Evolutionary conservation across 2,797 vertebrate genomes (phyloP).

Genomic region (Picus viridis): DNA sequence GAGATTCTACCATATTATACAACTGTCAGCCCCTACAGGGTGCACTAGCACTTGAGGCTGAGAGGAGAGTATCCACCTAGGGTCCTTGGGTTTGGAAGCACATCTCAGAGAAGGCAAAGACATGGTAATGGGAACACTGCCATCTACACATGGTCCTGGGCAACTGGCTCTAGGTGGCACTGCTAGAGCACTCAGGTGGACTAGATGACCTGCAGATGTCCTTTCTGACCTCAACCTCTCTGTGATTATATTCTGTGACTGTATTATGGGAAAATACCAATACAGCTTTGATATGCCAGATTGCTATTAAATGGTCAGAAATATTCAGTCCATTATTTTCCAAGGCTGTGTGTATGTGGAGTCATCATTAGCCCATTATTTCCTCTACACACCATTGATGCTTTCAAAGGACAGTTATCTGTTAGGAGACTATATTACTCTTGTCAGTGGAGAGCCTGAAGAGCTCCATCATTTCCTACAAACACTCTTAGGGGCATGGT

Average conservation of each 20-base stretch:
- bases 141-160: background rate
- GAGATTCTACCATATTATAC: background rate
- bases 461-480: background rate
- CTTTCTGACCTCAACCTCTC: background rate
- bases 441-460: background rate
- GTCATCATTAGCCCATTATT: background rate
- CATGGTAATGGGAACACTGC: background rate
- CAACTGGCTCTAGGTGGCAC: background rate
- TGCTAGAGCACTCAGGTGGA: background rate
- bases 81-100: background rate
- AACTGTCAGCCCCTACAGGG: background rate
- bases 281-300: background rate
- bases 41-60: background rate
- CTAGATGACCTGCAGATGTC: background rate
- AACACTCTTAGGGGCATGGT: background rate
- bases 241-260: background rate
- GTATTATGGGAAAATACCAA: background rate
- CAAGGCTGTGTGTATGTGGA: background rate
- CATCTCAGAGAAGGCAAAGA: background rate
- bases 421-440: background rate
- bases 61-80: background rate
- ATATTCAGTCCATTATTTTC: background rate
- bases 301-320: background rate
- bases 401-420: background rate
- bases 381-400: background rate